Percentiles rank a stretch among this genome's conserved stretches.
phyloP scores from a whole-genome alignment of 2,888 invertebrate species.

The Agonopterix subpropinquella region DNA sequence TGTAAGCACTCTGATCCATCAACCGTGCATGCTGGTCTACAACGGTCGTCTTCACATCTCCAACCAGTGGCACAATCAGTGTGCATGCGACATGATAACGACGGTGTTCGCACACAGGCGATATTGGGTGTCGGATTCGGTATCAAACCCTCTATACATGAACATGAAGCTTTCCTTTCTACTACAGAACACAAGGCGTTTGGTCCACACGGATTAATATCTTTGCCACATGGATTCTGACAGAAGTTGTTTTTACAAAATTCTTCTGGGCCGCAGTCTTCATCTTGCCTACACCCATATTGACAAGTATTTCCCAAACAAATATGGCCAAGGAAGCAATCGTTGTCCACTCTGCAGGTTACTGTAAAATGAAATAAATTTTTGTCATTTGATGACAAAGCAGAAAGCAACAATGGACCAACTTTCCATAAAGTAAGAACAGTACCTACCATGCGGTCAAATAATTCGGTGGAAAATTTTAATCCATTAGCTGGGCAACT shows the following conservation, averaged over 20 bases:
- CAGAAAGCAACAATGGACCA: neutral
- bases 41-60: constrained; percentile 83
- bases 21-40: constrained; percentile 86
- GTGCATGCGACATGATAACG: constrained; percentile 84
- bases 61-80: constrained; percentile 83
- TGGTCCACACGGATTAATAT: constrained; percentile 87
- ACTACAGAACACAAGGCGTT: constrained; percentile 88
- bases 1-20: constrained; percentile 83
- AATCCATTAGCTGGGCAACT: neutral
- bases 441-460: no score
- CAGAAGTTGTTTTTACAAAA: constrained; percentile 89
- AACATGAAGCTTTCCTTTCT: constrained; percentile 88
- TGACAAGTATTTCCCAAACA: constrained; percentile 90
- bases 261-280: constrained; percentile 90
- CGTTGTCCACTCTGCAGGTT: constrained; percentile 93
- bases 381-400: neutral
- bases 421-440: neutral
- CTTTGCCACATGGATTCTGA: constrained; percentile 81
- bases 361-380: constrained; percentile 59
- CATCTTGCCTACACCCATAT: constrained; percentile 89
- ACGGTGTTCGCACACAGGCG: constrained; percentile 89
- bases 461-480: neutral
- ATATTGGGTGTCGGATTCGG: constrained; percentile 92
- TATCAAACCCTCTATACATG: constrained; percentile 86
- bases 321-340: constrained; percentile 94